Evolutionary conservation across 2,113 vertebrate species (phyloP).

Genomic region (Dicrurus megarhynchus): DNA sequence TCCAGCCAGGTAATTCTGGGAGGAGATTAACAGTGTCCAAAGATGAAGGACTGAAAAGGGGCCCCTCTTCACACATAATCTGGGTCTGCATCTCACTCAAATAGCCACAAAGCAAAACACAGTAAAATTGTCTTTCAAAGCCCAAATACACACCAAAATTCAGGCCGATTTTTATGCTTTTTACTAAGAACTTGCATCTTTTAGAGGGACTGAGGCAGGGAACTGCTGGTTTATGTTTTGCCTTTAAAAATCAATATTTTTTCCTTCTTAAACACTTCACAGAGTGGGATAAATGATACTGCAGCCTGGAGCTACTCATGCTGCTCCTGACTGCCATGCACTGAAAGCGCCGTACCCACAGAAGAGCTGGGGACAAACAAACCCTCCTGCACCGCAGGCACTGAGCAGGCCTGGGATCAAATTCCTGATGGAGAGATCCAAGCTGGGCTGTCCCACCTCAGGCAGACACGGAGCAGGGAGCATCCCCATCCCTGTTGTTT

Average conservation of each 20-base stretch:
- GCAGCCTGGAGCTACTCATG: neutral
- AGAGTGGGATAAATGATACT: neutral
- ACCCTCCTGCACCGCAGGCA: neutral
- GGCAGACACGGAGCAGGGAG: neutral
- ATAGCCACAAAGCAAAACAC: neutral
- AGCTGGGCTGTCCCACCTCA: neutral
- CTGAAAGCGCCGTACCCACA: neutral
- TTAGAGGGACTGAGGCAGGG: fast-evolving
- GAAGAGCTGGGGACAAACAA: neutral
- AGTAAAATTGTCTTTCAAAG: neutral
- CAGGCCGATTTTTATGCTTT: neutral
- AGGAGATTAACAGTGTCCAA: neutral
- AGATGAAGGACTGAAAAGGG: neutral
- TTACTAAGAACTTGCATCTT: neutral
- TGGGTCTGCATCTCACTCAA: fast-evolving
- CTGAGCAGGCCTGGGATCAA: neutral
- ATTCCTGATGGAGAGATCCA: neutral
- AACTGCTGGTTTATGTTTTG: neutral
- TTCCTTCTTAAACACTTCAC: neutral
- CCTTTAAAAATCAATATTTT: neutral
- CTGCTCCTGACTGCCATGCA: neutral
- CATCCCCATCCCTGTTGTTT: neutral
- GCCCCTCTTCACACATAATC: fast-evolving
- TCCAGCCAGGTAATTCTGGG: neutral
- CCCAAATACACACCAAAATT: neutral